Conservation (phyloP, 2,113 vertebrate genomes). For the Thamnaconus septentrionalis region DNA sequence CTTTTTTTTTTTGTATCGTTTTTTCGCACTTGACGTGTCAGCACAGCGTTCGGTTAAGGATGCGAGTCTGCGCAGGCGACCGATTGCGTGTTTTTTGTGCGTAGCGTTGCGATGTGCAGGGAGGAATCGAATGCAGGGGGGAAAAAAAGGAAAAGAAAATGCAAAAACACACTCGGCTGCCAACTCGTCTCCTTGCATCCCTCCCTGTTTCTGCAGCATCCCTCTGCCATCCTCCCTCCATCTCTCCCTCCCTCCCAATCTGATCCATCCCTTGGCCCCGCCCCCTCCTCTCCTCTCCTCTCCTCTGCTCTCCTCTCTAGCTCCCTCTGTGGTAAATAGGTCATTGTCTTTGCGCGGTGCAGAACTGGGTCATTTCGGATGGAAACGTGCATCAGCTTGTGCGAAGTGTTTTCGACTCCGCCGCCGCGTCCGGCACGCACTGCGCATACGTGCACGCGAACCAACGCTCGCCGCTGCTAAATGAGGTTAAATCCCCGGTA, state of each 20-base stretch:
- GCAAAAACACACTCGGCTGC: constrained; percentile 6
- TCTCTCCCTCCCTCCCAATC: constrained; percentile 11
- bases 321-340: constrained; percentile 56
- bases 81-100: too few relatives aligned
- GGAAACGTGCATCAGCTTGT: constrained; percentile 42
- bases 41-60: too few relatives aligned
- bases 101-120: too few relatives aligned
- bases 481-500: constrained; percentile 50
- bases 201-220: background rate
- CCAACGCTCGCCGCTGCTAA: constrained; percentile 12
- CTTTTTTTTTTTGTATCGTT: too few relatives aligned
- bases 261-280: constrained; percentile 24
- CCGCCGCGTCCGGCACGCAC: constrained; percentile 1
- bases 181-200: constrained; percentile 19
- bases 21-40: too few relatives aligned
- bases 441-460: constrained; percentile 4
- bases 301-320: constrained; percentile 21
- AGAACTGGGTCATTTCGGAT: constrained; percentile 64
- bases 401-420: constrained; percentile 24
- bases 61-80: too few relatives aligned
- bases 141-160: too few relatives aligned
- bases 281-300: background rate
- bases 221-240: constrained; percentile 9
- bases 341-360: constrained; percentile 45
- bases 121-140: too few relatives aligned